Conservation (phyloP, 23 tunicate species). For the Phallusia fumigata region DNA sequence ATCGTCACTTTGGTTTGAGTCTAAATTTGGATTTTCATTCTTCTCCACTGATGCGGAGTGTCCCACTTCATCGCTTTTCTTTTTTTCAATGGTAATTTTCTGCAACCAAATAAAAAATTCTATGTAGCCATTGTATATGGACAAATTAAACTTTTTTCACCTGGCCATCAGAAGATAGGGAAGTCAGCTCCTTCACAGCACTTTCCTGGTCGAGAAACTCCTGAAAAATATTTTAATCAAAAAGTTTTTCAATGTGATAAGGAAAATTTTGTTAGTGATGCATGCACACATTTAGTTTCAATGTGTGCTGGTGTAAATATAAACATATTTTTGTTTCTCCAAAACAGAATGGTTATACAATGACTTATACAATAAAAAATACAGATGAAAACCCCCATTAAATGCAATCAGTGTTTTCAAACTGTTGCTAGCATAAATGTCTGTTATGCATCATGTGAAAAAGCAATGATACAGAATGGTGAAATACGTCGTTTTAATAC, state of each 20-base stretch:
- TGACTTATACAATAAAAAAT: background rate
- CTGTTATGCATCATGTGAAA: conserved; percentile 46
- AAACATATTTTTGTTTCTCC: background rate
- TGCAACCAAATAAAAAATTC: background rate
- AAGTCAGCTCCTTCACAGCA: background rate
- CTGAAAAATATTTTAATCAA: background rate
- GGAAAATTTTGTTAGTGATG: no score
- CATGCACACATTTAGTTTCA: no score
- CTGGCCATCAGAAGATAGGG: background rate
- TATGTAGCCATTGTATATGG: background rate
- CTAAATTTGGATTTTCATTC: background rate
- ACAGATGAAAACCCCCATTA: no score
- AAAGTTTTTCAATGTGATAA: no score
- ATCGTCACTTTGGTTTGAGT: background rate
- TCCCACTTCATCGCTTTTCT: background rate
- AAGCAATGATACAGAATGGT: no score
- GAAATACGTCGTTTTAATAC: no score
- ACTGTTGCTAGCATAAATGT: conserved; percentile 45
- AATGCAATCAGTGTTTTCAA: conserved; percentile 17
- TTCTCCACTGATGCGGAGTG: background rate
- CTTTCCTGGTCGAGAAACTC: background rate
- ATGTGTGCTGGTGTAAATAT: no score
- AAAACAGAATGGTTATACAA: background rate
- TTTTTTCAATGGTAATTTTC: background rate
- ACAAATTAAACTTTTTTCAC: background rate